Base-by-base conservation (phyloP, 2,797 vertebrate genomes). In the Acridotheres tristis region DNA sequence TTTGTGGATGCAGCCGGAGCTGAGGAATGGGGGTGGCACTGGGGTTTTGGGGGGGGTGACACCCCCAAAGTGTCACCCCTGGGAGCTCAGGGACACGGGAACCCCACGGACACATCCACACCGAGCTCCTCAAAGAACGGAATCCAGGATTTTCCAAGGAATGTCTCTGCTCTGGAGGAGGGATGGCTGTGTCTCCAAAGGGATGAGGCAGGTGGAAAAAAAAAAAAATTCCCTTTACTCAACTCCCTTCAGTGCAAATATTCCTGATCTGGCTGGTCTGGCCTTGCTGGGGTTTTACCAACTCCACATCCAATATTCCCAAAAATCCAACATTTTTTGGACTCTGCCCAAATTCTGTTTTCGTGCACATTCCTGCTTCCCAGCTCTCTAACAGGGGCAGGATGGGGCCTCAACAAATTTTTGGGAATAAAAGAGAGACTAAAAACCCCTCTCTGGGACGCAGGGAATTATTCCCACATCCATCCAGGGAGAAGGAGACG, bases 21-120 rank as follows among this genome's bases (percentile, higher is more conserved):
- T 51, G 10, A 57, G 55, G 29, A 48, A 45, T 8, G 9, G 5
- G 7, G 48, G 5, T 9, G 23, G 30, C 9, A 17, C 27, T 4
- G 7, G 25, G 45, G 38, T 7, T 54, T 65, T 55, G 11, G 32
- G 55, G 6, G 38, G 38, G 38, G 38, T 58, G 17, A 48, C 34
- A 53, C 5, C 7, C 25, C 40, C 13, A 7, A 16, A 81, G 25
- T 32, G 17, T 34, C 62, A 32, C 36, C 48, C 4, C 5, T 1
- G 50, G 19, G 21, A 62, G 63, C 30, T 65, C 19, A 42, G 53
- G 34, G 48, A 55, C 42, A 6, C 40, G 1, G 18, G n/a, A 21
- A 57, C 7, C 16, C 43, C 57, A 16, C 0, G 8, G 59, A 15
- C 8, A 45, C 32, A 14, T 22, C 34, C 0, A 0, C 27, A 42